A percentile compares a stretch with the other conserved stretches of the same genome.
phyloP scores from a whole-genome alignment of 2,888 invertebrate species.

The Steinernema hermaphroditum region DNA sequence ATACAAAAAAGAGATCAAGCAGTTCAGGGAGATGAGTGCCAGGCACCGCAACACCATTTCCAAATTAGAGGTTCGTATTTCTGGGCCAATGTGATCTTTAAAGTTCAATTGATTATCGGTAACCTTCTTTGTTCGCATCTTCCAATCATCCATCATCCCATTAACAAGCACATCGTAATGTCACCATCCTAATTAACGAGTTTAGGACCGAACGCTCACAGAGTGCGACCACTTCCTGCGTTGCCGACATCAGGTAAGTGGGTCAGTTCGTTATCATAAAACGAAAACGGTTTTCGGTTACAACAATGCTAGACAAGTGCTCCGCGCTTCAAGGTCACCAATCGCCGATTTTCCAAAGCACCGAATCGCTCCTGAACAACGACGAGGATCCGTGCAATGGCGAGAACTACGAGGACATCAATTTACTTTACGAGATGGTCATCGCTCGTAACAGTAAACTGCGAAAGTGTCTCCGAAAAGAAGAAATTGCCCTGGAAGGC shows the following conservation, averaged over 20 bases:
- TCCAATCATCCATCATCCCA: no score
- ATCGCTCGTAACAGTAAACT: conserved; percentile 49
- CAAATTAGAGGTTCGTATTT: neutral
- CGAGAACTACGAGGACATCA: conserved; percentile 45
- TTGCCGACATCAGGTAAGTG: conserved; percentile 14
- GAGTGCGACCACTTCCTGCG: conserved; percentile 17
- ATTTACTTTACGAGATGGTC: conserved; percentile 47
- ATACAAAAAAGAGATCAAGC: conserved; percentile 11
- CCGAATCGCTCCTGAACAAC: conserved; percentile 31
- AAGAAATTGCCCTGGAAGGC: neutral
- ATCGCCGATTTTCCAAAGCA: conserved; percentile 28
- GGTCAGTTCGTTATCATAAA: conserved; percentile 3
- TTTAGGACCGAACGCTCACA: conserved; percentile 1
- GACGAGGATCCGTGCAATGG: conserved; percentile 51
- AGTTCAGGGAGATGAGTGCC: conserved; percentile 3
- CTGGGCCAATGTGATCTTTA: neutral
- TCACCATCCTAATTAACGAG: neutral
- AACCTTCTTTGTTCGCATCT: no score
- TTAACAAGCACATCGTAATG: no score
- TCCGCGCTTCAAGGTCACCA: conserved; percentile 25
- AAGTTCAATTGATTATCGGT: neutral
- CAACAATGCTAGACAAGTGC: conserved; percentile 25
- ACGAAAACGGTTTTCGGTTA: conserved; percentile 24
- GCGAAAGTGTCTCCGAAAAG: conserved; percentile 41
- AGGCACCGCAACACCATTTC: neutral